Evolutionary conservation across 2,888 invertebrate genomes (phyloP).

Genomic region (Miltochrista miniata): DNA sequence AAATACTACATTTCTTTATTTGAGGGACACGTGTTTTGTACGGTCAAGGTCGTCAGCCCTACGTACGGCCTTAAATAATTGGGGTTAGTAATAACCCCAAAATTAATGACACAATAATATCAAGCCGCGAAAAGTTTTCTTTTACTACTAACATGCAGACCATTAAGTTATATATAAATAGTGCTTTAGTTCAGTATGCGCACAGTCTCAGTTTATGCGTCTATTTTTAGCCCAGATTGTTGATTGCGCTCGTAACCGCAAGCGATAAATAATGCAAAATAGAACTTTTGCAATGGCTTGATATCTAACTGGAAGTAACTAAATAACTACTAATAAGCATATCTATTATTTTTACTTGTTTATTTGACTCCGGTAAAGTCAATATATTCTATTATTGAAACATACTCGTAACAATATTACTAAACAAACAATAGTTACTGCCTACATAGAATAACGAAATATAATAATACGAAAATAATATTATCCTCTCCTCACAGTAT

Average conservation of each 20-base stretch:
- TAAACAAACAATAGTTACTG: no score
- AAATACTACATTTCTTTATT: no score
- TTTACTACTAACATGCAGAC: conserved; percentile 35
- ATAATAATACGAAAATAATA: no score
- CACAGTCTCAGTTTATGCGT: no score
- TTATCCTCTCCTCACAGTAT: no score
- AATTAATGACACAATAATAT: conserved; percentile 9
- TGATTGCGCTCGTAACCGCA: conserved; percentile 60
- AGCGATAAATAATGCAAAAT: conserved; percentile 64
- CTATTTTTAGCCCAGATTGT: conserved; percentile 70
- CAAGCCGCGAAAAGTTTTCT: conserved; percentile 24
- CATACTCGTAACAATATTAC: no score
- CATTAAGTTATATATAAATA: conserved; percentile 44
- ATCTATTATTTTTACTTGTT: background rate
- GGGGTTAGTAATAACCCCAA: conserved; percentile 29
- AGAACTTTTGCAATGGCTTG: conserved; percentile 51
- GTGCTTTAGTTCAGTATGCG: conserved; percentile 45
- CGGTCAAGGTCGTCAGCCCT: no score
- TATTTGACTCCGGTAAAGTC: no score
- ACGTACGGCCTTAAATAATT: conserved; percentile 13
- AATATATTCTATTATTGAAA: no score
- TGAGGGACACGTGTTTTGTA: no score
- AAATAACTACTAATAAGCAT: conserved; percentile 23
- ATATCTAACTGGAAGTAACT: conserved; percentile 31
- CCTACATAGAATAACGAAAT: no score